A percentile compares a stretch with the other conserved stretches of the same genome.
Evolutionary conservation across 1,140 invertebrate genomes (phyloP).

Genomic region (Cotesia vestalis): DNA sequence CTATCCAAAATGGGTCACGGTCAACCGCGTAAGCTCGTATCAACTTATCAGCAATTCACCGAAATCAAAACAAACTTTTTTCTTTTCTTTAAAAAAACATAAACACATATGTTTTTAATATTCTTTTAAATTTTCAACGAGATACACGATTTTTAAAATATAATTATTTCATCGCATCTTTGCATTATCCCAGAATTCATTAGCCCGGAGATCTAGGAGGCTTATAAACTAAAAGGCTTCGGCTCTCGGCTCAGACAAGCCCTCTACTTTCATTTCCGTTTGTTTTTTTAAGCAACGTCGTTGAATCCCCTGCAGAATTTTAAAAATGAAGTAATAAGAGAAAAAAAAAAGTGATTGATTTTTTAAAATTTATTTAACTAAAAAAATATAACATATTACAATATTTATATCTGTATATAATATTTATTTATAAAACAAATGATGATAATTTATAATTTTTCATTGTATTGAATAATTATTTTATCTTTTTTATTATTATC

Average conservation of each 20-base stretch:
- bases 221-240: constrained; percentile 63
- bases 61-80: neutral
- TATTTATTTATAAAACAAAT: constrained; percentile 4
- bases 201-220: constrained; percentile 50
- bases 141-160: neutral
- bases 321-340: neutral
- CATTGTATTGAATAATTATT: constrained; percentile 37
- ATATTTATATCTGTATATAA: no score
- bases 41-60: neutral
- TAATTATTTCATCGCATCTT: neutral
- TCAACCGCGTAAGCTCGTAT: constrained; percentile 49
- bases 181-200: constrained; percentile 54
- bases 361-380: neutral
- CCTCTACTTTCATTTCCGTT: constrained; percentile 15
- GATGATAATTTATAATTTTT: constrained; percentile 8
- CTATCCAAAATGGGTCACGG: constrained; percentile 57
- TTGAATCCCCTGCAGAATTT: neutral
- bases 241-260: constrained; percentile 52
- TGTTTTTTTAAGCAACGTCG: constrained; percentile 29
- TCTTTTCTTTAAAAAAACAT: neutral
- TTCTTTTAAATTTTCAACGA: neutral
- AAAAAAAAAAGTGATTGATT: neutral
- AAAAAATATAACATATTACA: no score
- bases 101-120: no score
- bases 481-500: constrained; percentile 27